Evolutionary conservation across 2,888 invertebrate genomes (phyloP).

Genomic region (Drosophila multiciliata): DNA sequence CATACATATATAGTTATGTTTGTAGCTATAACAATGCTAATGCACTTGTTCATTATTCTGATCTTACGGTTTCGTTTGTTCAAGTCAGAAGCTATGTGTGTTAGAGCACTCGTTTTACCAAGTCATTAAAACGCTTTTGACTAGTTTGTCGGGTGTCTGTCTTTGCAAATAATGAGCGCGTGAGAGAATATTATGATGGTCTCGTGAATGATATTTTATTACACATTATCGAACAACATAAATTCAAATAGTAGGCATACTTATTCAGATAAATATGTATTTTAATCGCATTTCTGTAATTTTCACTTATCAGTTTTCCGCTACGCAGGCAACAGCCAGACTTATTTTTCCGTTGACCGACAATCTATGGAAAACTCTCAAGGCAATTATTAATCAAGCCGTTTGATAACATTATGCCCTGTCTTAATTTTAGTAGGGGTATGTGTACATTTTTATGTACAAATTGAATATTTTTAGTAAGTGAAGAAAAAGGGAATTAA

Average conservation of each 20-base stretch:
- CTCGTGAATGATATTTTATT: neutral
- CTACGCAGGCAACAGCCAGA: conserved; percentile 16
- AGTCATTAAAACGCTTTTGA: neutral
- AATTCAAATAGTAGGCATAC: no score
- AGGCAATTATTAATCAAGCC: conserved; percentile 13
- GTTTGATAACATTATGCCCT: conserved; percentile 11
- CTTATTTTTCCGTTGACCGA: conserved; percentile 36
- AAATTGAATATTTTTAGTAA: neutral
- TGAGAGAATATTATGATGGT: neutral
- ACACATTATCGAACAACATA: neutral
- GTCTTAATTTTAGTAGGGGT: conserved; percentile 19
- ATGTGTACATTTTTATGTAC: neutral
- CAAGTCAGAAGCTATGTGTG: neutral
- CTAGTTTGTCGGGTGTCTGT: conserved; percentile 35
- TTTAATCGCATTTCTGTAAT: neutral
- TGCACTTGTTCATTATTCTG: neutral
- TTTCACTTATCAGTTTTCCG: conserved; percentile 37
- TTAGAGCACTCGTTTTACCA: neutral
- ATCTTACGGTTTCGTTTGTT: neutral
- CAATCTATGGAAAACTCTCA: conserved; percentile 56
- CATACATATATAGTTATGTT: neutral
- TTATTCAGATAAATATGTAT: neutral
- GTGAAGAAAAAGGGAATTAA: neutral
- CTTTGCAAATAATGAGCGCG: neutral
- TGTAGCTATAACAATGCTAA: neutral